Base-by-base conservation (phyloP, 30 jellyfish, hydroid and myxozoan species). In the Pelagia noctiluca region DNA sequence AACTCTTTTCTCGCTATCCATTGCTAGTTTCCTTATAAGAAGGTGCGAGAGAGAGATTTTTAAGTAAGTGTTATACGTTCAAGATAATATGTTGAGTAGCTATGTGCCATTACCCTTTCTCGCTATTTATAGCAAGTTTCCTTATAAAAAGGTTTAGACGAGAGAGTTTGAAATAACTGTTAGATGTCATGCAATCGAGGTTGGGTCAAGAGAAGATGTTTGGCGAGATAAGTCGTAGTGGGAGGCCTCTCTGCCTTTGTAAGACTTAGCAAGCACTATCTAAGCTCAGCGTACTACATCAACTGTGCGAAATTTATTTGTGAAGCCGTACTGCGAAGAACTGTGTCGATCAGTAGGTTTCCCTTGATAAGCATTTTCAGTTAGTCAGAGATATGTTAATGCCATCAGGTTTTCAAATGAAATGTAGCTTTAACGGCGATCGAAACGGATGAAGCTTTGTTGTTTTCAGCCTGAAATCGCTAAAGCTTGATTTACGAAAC, bases 231-330 rank as follows among this genome's bases (percentile, higher is more conserved):
- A 30, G 21, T 3, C 7, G 30, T 52, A 19, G 68, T 52, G 21
- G 68, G 68, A 52, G 68, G 26, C 26, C 68, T 4, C 21, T 3
- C 21, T 3, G 68, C 68, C 21, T 52, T 52, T 52, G 68, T 52
- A 10, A 8, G 21, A 2, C 4, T 30, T 52, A 52, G 12, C 68
- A 52, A 52, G 21, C 21, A 30, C 68, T 30, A 10, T 52, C 7
- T 3, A 10, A 3, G 26, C 21, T 8, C 12, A 19, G 16, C 28
- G 68, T 2, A 52, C 26, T 25, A 52, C 16, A 8, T 30, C 2
- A 2, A 19, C 68, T 52, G 68, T 52, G 68, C 68, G 28, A 52
- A 52, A 52, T 52, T 52, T 52, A 52, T 52, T 52, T 52, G 68
- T 52, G 12, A 52, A 52, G 2, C 21, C 68, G 12, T 52, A 3